Evolutionary conservation across 2,888 invertebrate species (phyloP).

Genomic region (Morpho deidamia): DNA sequence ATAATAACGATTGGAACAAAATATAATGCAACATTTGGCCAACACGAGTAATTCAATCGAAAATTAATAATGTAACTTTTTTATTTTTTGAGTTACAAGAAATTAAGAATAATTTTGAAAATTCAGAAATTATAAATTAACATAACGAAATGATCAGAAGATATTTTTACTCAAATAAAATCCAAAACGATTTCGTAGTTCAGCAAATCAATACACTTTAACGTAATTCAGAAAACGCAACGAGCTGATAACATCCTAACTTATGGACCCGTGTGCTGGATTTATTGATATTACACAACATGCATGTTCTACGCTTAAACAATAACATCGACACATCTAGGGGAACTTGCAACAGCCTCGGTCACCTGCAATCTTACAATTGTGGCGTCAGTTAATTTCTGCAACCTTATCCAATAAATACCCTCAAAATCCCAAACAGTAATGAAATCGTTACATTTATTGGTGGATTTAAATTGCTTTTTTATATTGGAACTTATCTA

Average conservation of each 20-base stretch:
- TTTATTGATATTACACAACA: constrained; percentile 34
- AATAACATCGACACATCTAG: constrained; percentile 42
- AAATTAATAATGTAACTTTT: background rate
- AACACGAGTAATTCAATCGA: constrained; percentile 48
- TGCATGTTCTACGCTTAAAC: constrained; percentile 42
- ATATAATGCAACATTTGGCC: constrained; percentile 69
- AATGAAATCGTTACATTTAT: background rate
- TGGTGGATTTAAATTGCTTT: background rate
- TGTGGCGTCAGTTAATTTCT: constrained; percentile 4
- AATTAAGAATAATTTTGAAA: no score
- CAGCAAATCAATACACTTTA: background rate
- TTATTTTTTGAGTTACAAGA: no score
- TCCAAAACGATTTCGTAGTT: no score
- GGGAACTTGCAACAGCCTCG: constrained; percentile 54
- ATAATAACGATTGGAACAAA: constrained; percentile 68
- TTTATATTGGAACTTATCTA: background rate
- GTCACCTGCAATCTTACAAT: constrained; percentile 22
- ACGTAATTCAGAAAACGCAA: background rate
- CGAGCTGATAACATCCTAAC: constrained; percentile 13
- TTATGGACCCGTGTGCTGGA: constrained; percentile 50
- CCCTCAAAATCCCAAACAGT: background rate
- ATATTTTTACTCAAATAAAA: no score
- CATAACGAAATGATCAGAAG: no score
- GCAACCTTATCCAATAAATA: background rate
- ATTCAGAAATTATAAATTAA: no score